phyloP scores from a whole-genome alignment of 2,888 invertebrate species.

The Rhorus exstirpatorius region DNA sequence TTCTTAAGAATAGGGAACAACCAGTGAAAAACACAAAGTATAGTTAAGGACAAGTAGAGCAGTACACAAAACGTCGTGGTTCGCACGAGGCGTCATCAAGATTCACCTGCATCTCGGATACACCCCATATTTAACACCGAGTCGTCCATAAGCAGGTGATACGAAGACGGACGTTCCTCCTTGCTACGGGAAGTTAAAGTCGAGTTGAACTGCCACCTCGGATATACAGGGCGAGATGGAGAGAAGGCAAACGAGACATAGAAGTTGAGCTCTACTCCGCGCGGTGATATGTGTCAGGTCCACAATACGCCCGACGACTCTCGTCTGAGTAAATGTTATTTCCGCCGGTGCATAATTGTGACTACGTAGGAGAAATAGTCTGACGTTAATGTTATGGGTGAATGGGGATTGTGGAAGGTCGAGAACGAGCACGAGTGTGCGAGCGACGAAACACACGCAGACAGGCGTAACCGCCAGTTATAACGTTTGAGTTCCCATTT shows the following conservation, averaged over 20 bases:
- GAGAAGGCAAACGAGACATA: constrained; percentile 30
- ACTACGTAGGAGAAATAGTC: constrained; percentile 77
- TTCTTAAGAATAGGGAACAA: no score
- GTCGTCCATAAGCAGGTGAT: constrained; percentile 64
- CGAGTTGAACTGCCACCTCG: constrained; percentile 80
- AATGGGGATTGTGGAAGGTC: constrained; percentile 60
- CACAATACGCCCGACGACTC: constrained; percentile 79
- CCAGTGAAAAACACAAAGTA: neutral
- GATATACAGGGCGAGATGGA: constrained; percentile 8
- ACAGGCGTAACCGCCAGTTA: constrained; percentile 53
- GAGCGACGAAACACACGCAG: constrained; percentile 50
- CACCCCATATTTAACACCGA: constrained; percentile 21
- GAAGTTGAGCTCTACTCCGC: constrained; percentile 72
- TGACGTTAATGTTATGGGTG: constrained; percentile 79
- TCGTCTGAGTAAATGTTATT: constrained; percentile 83
- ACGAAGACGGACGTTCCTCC: constrained; percentile 73
- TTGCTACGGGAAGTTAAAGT: constrained; percentile 77
- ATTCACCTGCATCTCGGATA: constrained; percentile 35
- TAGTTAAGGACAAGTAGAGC: neutral
- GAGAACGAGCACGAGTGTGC: constrained; percentile 45
- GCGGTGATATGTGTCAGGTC: constrained; percentile 85
- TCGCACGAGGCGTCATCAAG: constrained; percentile 30
- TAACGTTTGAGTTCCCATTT: constrained; percentile 59
- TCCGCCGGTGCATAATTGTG: constrained; percentile 83
- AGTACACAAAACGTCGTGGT: neutral